Evolutionary conservation across 2,797 vertebrate species (phyloP).

Genomic region (Pipistrellus pygmaeus): DNA sequence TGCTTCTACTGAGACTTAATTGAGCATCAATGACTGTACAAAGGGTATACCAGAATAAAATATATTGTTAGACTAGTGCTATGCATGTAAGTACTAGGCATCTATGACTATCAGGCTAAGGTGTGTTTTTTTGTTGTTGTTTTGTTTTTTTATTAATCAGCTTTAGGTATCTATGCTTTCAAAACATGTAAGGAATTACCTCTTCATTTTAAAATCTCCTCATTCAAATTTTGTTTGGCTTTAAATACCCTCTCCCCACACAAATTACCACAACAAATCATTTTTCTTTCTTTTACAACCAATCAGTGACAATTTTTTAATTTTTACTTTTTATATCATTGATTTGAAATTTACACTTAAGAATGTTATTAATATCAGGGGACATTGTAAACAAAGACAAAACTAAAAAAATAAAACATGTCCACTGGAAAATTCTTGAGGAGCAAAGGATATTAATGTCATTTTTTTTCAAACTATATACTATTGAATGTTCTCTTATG

Average conservation of each 20-base stretch:
- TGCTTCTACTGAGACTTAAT: conserved; percentile 20
- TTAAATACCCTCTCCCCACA: neutral
- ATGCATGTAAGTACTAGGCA: neutral
- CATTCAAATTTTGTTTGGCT: neutral
- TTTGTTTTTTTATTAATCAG: neutral
- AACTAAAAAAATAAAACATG: conserved; percentile 2
- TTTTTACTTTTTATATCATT: neutral
- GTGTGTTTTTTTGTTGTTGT: neutral
- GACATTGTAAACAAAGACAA: neutral
- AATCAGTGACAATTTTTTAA: neutral
- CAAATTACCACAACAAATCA: neutral
- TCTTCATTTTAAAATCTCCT: neutral
- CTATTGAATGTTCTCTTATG: conserved; percentile 78
- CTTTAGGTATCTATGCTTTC: neutral
- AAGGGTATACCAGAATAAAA: neutral
- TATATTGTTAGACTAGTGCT: neutral
- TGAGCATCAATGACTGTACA: neutral
- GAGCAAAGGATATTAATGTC: neutral
- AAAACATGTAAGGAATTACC: neutral
- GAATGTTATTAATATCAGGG: neutral
- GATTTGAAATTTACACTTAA: neutral
- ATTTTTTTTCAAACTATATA: conserved; percentile 61
- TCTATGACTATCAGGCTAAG: neutral
- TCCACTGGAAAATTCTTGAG: neutral
- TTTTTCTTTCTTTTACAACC: neutral